Evolutionary conservation across 2,797 vertebrate genomes (phyloP).

Genomic region (Melanotaenia parkinsoni): DNA sequence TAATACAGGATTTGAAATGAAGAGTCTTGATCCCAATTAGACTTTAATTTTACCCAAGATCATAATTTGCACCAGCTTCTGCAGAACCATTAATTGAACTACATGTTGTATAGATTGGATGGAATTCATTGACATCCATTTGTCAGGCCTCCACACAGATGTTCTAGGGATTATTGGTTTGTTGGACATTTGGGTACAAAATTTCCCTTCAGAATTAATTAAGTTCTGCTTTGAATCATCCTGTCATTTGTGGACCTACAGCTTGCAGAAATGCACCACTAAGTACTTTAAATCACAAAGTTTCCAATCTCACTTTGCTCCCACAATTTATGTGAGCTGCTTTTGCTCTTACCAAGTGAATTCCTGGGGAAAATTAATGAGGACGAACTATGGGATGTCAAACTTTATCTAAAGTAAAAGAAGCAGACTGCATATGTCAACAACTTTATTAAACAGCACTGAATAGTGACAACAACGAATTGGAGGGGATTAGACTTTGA

Average conservation of each 20-base stretch:
- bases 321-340: not conserved
- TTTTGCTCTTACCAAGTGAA: too few relatives aligned
- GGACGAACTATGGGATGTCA: not conserved
- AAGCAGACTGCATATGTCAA: not conserved
- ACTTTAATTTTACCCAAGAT: too few relatives aligned
- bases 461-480: too few relatives aligned
- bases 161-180: not conserved
- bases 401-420: constrained; percentile 9
- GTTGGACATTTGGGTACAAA: not conserved
- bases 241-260: not conserved
- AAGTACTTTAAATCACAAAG: constrained; percentile 4
- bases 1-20: too few relatives aligned
- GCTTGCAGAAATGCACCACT: constrained; percentile 1
- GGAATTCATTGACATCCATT: not conserved
- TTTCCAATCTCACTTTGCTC: not conserved
- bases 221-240: not conserved
- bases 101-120: too few relatives aligned
- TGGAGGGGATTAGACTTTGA: too few relatives aligned
- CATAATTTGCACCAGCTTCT: too few relatives aligned
- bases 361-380: not conserved
- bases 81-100: too few relatives aligned
- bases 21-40: too few relatives aligned
- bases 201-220: not conserved
- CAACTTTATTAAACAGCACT: too few relatives aligned
- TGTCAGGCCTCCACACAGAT: not conserved